These are phyloP conservation scores for Phaethornis superciliosus DNA, from an alignment of 2,113 vertebrate species.

Conservation along the genomic window DNA sequence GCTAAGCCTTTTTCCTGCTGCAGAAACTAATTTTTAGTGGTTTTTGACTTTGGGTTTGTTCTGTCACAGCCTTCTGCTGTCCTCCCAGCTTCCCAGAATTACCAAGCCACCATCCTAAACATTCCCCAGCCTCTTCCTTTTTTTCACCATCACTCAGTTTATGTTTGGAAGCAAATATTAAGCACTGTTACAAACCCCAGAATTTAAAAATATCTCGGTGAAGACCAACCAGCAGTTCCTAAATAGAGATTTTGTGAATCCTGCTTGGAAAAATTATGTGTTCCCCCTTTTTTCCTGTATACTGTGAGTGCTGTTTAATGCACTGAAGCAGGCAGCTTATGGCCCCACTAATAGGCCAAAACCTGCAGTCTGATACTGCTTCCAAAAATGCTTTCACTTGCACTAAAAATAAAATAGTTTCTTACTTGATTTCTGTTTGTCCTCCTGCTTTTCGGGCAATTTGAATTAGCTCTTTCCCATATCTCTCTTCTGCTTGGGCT, in stretches of 20 bases:
- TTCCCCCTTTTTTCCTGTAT: neutral
- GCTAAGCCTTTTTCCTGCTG: neutral
- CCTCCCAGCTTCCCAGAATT: neutral
- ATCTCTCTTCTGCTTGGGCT: constrained; percentile 91
- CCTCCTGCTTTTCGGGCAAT: constrained; percentile 91
- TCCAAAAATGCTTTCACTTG: neutral
- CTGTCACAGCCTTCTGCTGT: neutral
- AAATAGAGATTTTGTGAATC: neutral
- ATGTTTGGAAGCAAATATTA: neutral
- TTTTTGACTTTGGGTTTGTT: neutral
- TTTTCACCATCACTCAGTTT: neutral
- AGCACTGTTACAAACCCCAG: neutral
- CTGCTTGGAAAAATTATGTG: neutral
- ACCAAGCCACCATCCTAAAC: neutral
- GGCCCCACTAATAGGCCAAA: neutral
- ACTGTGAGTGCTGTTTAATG: neutral
- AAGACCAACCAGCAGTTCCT: neutral
- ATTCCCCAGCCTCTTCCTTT: neutral
- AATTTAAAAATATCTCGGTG: neutral
- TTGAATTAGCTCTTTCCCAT: constrained; percentile 90
- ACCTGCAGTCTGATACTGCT: neutral
- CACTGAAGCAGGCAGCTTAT: neutral
- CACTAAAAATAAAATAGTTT: neutral
- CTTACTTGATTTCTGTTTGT: constrained; percentile 90
- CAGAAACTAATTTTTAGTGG: neutral